These are phyloP conservation scores for Habrosyne pyritoides DNA, from an alignment of 2,888 invertebrate genomes.

Conservation along the genomic window DNA sequence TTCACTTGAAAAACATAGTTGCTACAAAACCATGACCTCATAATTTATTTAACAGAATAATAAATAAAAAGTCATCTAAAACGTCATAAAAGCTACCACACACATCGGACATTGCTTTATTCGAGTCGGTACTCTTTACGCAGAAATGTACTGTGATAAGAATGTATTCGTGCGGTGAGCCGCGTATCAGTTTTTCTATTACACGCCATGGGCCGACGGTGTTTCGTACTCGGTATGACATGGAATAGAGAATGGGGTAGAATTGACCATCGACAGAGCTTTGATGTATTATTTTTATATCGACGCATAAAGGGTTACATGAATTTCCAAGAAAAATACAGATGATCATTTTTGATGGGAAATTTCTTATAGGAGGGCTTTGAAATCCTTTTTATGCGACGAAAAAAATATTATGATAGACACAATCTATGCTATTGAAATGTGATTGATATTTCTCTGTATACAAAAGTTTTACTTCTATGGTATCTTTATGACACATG, in stretches of 20 bases:
- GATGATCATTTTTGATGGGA: too few relatives aligned
- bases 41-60: background rate
- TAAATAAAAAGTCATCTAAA: conserved; percentile 19
- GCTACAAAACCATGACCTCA: conserved; percentile 16
- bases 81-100: conserved; percentile 38
- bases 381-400: too few relatives aligned
- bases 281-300: background rate
- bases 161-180: conserved; percentile 70
- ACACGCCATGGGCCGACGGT: conserved; percentile 50
- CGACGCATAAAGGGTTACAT: too few relatives aligned
- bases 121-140: conserved; percentile 25
- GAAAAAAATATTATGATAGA: too few relatives aligned
- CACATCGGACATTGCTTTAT: conserved; percentile 18
- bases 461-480: too few relatives aligned
- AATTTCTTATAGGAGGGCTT: too few relatives aligned
- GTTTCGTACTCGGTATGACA: conserved; percentile 40
- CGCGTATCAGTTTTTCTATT: conserved; percentile 79
- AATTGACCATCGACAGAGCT: conserved; percentile 12
- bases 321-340: too few relatives aligned
- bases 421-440: too few relatives aligned
- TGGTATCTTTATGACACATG: too few relatives aligned
- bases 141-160: conserved; percentile 57
- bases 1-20: background rate
- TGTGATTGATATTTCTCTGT: too few relatives aligned
- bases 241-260: conserved; percentile 27